These are phyloP conservation scores for Pyralis farinalis DNA, from an alignment of 2,888 invertebrate genomes.

Conservation along the genomic window DNA sequence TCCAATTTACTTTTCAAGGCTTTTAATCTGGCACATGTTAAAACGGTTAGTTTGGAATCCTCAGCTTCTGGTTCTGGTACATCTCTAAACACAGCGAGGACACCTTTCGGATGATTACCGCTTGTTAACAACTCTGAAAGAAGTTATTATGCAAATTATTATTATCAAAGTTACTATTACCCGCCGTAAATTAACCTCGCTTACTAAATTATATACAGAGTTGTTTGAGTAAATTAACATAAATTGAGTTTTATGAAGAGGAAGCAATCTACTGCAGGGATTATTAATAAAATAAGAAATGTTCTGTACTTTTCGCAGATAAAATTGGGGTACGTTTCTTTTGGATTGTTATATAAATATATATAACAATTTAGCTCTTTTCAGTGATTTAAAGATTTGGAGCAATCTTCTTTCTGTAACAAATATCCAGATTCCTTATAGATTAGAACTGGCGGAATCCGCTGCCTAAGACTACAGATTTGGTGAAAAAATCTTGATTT, in stretches of 20 bases:
- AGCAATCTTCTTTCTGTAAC: no score
- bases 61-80: constrained; percentile 55
- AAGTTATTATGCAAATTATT: background rate
- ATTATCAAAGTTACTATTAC: constrained; percentile 3
- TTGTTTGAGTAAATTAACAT: constrained; percentile 2
- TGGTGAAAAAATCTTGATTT: no score
- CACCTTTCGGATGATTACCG: constrained; percentile 63
- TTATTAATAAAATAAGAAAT: background rate
- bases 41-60: constrained; percentile 51
- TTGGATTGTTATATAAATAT: no score
- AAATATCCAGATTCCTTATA: no score
- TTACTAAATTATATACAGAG: constrained; percentile 1
- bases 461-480: no score
- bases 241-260: constrained; percentile 5
- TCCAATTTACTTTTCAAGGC: constrained; percentile 61
- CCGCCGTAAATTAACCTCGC: constrained; percentile 3
- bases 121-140: constrained; percentile 53
- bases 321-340: no score
- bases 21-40: constrained; percentile 60
- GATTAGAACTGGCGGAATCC: no score
- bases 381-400: no score
- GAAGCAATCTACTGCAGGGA: background rate
- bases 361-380: no score
- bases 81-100: constrained; percentile 69
- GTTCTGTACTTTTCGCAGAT: no score